Evolutionary conservation across 2,113 vertebrate species (phyloP), one percentile per base, ranked within the genome.

Genomic region (Reinhardtius hippoglossoides): DNA sequence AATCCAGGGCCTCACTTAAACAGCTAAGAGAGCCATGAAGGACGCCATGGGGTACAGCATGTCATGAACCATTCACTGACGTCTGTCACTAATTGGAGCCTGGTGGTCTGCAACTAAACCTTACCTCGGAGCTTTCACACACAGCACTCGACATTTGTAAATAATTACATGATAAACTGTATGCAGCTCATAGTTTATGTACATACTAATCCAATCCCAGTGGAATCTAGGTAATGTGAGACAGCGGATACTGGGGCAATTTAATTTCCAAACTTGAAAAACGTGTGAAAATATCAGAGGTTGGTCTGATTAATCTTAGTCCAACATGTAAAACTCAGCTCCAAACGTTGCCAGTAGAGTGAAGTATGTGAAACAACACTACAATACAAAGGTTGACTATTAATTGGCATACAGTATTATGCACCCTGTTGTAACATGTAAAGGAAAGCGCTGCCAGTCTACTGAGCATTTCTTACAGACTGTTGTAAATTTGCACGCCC

Each of bases 21-120:
- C 68, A 40, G 75, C 54, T 31, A 42, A 61, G 42, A 56, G 59
- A 66, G 77, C 9, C 23, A 26, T 60, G 35, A 13, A 82, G 68
- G 63, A 84, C 68, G 76, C 80, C 50, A 26, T 4, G 23, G 82
- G 82, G 80, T 52, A 42, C 46, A 0, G 40, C 68, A 40, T 55
- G 71, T 77, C 82, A 62, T 24, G 0, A 71, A 78, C 61, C 61
- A 35, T 72, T 66, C 55, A 40, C 74, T 37, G 9, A 27, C 8
- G 27, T 67, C 80, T 50, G 80, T 74, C 78, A 40, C 76, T 87
- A 83, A 89, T 85, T 87, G 81, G 83, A 80, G 78, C 71, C 77
- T 66, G 48, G 77, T 78, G 67, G 74, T 88, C 77, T 84, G 77
- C 4, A 27, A 74, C 26, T 60, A 58, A 70, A 76, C 42, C 76